A percentile compares a stretch with the other conserved stretches of the same genome.
Conservation (phyloP, 1,140 invertebrate genomes). For the Parasteatoda tepidariorum region DNA sequence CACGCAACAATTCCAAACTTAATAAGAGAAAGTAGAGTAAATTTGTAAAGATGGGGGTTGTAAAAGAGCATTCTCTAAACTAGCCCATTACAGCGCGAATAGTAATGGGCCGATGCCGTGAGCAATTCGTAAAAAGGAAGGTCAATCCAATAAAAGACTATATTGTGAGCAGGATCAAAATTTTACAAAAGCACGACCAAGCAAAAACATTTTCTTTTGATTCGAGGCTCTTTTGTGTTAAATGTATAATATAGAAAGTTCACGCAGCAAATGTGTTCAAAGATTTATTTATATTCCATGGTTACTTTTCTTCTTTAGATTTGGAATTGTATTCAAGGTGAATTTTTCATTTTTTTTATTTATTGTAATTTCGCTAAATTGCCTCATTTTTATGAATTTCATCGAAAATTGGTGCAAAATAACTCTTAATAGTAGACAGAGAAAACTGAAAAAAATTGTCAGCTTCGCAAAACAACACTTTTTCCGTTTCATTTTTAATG, state of each 20-base stretch:
- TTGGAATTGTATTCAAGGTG: too few species aligned
- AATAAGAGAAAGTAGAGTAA: conserved; percentile 37
- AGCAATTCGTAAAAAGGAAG: conserved; percentile 27
- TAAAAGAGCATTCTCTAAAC: neutral
- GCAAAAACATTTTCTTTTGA: conserved; percentile 21
- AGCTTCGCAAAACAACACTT: too few species aligned
- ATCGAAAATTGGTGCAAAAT: neutral
- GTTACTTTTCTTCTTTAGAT: neutral
- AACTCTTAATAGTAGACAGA: neutral
- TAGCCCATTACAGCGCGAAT: conserved; percentile 14
- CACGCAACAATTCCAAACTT: conserved; percentile 54
- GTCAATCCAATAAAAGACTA: conserved; percentile 51
- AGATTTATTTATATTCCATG: neutral
- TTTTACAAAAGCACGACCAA: conserved; percentile 14
- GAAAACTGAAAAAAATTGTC: too few species aligned
- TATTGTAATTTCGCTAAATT: neutral
- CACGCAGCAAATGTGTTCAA: neutral
- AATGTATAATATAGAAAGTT: conserved; percentile 34
- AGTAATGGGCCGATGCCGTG: conserved; percentile 53
- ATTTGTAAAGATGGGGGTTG: neutral
- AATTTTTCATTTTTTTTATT: too few species aligned
- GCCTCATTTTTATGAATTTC: neutral
- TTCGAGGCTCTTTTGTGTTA: conserved; percentile 5
- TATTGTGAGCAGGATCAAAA: conserved; percentile 7
- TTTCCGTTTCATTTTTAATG: too few species aligned